These are phyloP conservation scores for Trisateles emortualis DNA, from an alignment of 2,888 invertebrate genomes.

Conservation along the genomic window DNA sequence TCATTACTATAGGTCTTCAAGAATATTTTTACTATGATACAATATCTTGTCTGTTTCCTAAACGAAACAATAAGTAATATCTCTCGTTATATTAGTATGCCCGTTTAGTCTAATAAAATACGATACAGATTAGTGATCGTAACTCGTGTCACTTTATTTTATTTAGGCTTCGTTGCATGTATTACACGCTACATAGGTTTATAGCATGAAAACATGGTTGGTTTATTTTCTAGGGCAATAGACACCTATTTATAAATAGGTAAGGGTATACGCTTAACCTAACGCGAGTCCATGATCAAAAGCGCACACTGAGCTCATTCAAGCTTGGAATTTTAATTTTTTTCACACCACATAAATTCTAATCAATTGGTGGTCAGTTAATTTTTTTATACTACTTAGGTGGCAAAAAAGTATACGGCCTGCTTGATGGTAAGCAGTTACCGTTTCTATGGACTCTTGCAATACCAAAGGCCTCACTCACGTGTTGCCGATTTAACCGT, in stretches of 20 bases:
- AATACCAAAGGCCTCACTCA: too few species aligned
- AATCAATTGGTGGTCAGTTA: constrained; percentile 15
- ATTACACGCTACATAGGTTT: constrained; percentile 75
- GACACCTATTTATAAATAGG: constrained; percentile 80
- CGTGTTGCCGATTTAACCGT: too few species aligned
- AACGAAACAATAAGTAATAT: background rate
- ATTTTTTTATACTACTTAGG: too few species aligned
- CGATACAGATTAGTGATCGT: constrained; percentile 8
- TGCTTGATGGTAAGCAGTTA: too few species aligned
- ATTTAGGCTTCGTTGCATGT: constrained; percentile 69
- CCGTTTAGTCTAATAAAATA: background rate
- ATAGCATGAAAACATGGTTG: constrained; percentile 76
- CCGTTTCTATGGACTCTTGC: too few species aligned
- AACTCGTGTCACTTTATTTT: constrained; percentile 46
- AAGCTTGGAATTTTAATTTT: constrained; percentile 54
- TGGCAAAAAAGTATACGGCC: too few species aligned
- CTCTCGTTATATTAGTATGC: background rate
- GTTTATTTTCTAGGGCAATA: constrained; percentile 81
- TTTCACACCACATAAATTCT: constrained; percentile 47
- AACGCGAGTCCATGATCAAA: constrained; percentile 64
- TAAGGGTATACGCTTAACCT: constrained; percentile 76
- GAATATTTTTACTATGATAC: too few species aligned
- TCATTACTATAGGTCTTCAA: too few species aligned
- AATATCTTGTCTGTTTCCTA: too few species aligned
- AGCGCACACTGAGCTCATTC: constrained; percentile 68